Evolutionary conservation across 2,797 vertebrate species (phyloP).

Genomic region (Callimico goeldii): DNA sequence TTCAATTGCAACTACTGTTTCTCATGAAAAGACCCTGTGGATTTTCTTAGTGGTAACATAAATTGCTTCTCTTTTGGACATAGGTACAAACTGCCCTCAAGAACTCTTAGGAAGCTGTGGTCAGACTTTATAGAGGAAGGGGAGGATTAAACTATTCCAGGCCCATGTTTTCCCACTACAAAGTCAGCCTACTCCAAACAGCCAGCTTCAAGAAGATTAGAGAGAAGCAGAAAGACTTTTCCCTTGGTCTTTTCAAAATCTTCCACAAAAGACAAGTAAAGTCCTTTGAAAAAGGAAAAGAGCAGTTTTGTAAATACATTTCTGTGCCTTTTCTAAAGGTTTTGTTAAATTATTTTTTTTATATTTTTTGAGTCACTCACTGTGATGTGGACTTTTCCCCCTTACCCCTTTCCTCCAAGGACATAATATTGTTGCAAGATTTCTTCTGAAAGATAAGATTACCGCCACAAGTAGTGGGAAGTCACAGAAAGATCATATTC

Average conservation of each 20-base stretch:
- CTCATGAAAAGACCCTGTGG: neutral
- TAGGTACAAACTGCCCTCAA: neutral
- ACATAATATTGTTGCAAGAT: conserved; percentile 63
- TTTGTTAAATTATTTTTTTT: conserved; percentile 61
- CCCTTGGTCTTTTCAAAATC: conserved; percentile 15
- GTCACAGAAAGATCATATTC: conserved; percentile 66
- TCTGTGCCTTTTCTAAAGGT: conserved; percentile 41
- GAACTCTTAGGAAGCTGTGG: neutral
- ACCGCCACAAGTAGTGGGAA: conserved; percentile 49
- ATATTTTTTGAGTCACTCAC: conserved; percentile 38
- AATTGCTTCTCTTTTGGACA: neutral
- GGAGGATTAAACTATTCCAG: neutral
- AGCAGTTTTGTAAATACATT: conserved; percentile 42
- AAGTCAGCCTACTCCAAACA: neutral
- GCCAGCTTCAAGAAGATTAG: neutral
- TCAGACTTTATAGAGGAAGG: neutral
- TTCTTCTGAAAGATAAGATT: conserved; percentile 70
- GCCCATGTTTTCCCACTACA: neutral
- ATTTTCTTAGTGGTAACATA: neutral
- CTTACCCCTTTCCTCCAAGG: conserved; percentile 52
- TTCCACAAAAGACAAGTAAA: conserved; percentile 41
- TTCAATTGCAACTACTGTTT: neutral
- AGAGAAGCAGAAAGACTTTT: conserved; percentile 5
- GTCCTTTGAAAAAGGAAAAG: conserved; percentile 6
- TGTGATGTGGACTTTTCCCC: conserved; percentile 50